These are phyloP conservation scores for Pempheris klunzingeri DNA, from an alignment of 2,797 vertebrate species.

Conservation along the genomic window DNA sequence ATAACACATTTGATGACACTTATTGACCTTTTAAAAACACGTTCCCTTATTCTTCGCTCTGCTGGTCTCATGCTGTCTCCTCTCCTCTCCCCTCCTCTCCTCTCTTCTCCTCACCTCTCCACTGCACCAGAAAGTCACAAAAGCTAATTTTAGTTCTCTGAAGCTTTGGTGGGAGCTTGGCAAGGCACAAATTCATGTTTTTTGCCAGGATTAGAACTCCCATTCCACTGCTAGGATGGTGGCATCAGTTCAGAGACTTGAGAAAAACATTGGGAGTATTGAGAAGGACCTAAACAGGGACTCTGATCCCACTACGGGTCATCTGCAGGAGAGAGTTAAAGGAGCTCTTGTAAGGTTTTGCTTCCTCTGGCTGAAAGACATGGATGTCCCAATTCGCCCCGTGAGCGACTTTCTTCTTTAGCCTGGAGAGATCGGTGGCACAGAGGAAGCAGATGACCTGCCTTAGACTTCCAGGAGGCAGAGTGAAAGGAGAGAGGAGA, in stretches of 20 bases:
- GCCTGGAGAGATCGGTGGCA: neutral
- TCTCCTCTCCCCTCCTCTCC: too few species aligned
- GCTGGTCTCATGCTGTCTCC: too few species aligned
- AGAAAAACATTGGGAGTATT: neutral
- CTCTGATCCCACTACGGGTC: neutral
- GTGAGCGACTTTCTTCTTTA: too few species aligned
- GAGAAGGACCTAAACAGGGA: too few species aligned
- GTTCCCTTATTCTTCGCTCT: too few species aligned
- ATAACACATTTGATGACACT: too few species aligned
- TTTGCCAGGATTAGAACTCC: too few species aligned
- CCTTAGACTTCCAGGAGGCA: neutral
- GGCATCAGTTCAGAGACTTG: neutral
- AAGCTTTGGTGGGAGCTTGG: conserved; percentile 4
- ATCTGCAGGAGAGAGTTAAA: neutral
- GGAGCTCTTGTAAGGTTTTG: neutral
- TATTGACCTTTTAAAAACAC: too few species aligned
- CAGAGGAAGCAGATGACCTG: neutral
- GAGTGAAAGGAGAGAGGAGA: neutral
- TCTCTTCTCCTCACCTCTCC: too few species aligned
- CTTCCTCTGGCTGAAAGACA: neutral
- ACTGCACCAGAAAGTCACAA: neutral
- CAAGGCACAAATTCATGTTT: neutral
- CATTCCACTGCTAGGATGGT: neutral
- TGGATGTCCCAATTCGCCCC: neutral
- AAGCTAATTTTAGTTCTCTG: neutral